phyloP scores from a whole-genome alignment of 2,888 invertebrate genomes.

The Troides helena region DNA sequence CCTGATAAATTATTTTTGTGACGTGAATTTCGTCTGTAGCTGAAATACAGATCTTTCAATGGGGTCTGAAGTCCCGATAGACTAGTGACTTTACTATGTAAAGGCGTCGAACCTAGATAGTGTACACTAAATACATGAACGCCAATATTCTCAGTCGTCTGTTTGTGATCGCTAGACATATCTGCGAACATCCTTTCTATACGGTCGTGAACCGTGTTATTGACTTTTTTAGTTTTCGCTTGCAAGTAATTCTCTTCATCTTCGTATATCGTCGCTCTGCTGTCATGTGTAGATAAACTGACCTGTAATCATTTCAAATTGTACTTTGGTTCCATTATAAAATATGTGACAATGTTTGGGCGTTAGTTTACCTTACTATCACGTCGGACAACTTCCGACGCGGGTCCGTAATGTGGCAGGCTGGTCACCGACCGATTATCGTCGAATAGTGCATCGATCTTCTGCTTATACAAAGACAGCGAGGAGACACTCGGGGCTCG shows the following conservation, averaged over 20 bases:
- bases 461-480: constrained; percentile 88
- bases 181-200: constrained; percentile 93
- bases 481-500: constrained; percentile 72
- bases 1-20: constrained; percentile 79
- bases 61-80: constrained; percentile 91
- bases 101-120: constrained; percentile 89
- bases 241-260: constrained; percentile 69
- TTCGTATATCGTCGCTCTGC: constrained; percentile 62
- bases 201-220: constrained; percentile 89
- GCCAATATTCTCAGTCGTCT: constrained; percentile 75
- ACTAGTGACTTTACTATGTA: constrained; percentile 90
- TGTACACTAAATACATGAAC: constrained; percentile 85
- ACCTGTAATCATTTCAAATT: constrained; percentile 46
- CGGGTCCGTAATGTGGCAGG: constrained; percentile 56
- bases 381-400: constrained; percentile 51
- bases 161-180: constrained; percentile 80
- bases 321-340: background rate
- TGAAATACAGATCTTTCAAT: constrained; percentile 85
- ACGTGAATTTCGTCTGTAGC: constrained; percentile 78
- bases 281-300: constrained; percentile 53
- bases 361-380: constrained; percentile 59
- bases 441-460: constrained; percentile 93
- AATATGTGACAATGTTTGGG: constrained; percentile 20
- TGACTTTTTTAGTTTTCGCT: constrained; percentile 61
- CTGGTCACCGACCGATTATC: constrained; percentile 83